A percentile compares a stretch with the other conserved stretches of the same genome.
phyloP scores from a whole-genome alignment of 1,140 invertebrate genomes.

The Temnothorax longispinosus region DNA sequence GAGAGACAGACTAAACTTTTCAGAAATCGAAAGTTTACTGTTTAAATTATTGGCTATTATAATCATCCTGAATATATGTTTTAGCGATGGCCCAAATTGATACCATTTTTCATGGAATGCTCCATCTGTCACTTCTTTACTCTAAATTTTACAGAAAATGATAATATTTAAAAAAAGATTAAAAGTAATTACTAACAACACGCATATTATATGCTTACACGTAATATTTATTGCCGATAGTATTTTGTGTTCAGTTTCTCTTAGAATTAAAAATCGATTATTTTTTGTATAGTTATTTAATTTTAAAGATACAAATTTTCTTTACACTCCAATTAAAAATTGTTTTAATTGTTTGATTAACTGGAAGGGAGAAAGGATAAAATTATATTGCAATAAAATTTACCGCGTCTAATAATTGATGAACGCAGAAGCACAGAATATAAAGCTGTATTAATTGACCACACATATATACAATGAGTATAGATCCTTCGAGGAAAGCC shows the following conservation, averaged over 20 bases:
- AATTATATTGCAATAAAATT: background rate
- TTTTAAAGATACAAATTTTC: background rate
- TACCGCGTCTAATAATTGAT: conserved; percentile 71
- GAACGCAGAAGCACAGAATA: conserved; percentile 69
- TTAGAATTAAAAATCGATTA: background rate
- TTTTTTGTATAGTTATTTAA: background rate
- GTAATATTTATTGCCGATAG: background rate
- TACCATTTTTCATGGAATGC: conserved; percentile 70
- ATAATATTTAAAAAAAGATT: background rate
- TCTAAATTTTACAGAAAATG: conserved; percentile 50
- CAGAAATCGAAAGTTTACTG: conserved; percentile 52
- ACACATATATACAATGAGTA: conserved; percentile 40
- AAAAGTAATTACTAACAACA: background rate
- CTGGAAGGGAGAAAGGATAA: background rate
- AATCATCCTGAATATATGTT: conserved; percentile 49
- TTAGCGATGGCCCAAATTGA: background rate
- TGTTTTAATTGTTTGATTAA: background rate
- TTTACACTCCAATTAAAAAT: background rate
- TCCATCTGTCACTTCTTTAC: conserved; percentile 55
- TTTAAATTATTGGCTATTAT: conserved; percentile 62
- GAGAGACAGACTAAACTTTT: conserved; percentile 65
- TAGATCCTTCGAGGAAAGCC: background rate
- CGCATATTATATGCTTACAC: background rate
- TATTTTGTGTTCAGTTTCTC: background rate
- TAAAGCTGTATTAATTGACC: conserved; percentile 66